phyloP scores from a whole-genome alignment of 2,888 invertebrate genomes.

The Pollenia labialis region DNA sequence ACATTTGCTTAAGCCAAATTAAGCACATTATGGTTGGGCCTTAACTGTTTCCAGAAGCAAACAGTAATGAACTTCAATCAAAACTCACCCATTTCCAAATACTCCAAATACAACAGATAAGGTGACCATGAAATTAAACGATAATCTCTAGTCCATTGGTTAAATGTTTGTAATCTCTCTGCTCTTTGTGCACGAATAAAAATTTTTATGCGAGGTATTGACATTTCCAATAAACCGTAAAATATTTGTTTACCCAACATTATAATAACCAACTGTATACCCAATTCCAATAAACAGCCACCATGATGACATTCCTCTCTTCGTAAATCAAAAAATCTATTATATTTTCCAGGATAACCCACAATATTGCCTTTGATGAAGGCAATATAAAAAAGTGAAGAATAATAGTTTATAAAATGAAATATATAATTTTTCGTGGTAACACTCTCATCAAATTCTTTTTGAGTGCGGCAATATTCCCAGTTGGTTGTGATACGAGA shows the following conservation, averaged over 20 bases:
- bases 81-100: slow-evolving; percentile 91
- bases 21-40: too few species aligned
- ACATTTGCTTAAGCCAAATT: too few species aligned
- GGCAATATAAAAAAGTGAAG: slow-evolving; percentile 93
- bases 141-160: slow-evolving; percentile 91
- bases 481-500: slow-evolving; percentile 89
- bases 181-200: slow-evolving; percentile 84
- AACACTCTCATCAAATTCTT: slow-evolving; percentile 93
- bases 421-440: slow-evolving; percentile 94
- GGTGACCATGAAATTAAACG: slow-evolving; percentile 87
- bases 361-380: slow-evolving; percentile 91
- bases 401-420: slow-evolving; percentile 95
- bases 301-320: slow-evolving; percentile 93
- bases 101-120: slow-evolving; percentile 91
- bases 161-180: slow-evolving; percentile 84
- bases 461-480: slow-evolving; percentile 91
- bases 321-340: slow-evolving; percentile 88
- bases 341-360: slow-evolving; percentile 91
- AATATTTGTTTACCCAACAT: slow-evolving; percentile 94
- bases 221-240: slow-evolving; percentile 90
- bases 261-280: slow-evolving; percentile 93
- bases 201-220: slow-evolving; percentile 87
- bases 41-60: too few species aligned
- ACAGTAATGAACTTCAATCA: background rate
- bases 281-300: slow-evolving; percentile 93